Conservation (phyloP, 1,140 invertebrate species). For the Leptopilina boulardi region DNA sequence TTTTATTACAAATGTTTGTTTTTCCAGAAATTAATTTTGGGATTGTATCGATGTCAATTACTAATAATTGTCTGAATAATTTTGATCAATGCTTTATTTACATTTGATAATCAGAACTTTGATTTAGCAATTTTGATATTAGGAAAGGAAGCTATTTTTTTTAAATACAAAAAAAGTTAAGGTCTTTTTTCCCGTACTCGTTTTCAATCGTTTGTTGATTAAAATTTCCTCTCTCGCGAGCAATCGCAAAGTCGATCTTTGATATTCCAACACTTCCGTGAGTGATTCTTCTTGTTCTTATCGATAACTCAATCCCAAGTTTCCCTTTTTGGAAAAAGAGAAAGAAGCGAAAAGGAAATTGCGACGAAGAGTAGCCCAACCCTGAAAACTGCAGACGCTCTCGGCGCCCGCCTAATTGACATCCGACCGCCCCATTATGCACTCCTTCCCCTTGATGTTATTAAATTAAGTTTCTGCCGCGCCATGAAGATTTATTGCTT, state of each 20-base stretch:
- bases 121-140: no score
- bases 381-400: conserved; percentile 31
- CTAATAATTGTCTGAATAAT: no score
- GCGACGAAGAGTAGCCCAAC: conserved; percentile 18
- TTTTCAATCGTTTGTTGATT: not conserved
- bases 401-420: conserved; percentile 40
- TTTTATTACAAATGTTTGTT: not conserved
- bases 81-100: no score
- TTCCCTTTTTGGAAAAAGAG: conserved; percentile 14
- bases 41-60: not conserved
- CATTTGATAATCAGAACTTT: no score
- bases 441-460: conserved; percentile 19
- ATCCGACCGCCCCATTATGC: conserved; percentile 39
- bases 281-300: not conserved
- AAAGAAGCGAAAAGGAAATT: conserved; percentile 24
- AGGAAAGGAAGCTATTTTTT: no score
- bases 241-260: conserved; percentile 18
- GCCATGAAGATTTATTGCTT: conserved; percentile 30
- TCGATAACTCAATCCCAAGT: conserved; percentile 23
- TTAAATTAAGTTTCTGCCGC: conserved; percentile 27
- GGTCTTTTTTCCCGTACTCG: not conserved
- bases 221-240: conserved; percentile 5
- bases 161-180: no score
- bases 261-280: not conserved
- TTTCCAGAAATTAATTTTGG: not conserved